phyloP scores from a whole-genome alignment of 2,888 invertebrate species.

The Alsophila aescularia region DNA sequence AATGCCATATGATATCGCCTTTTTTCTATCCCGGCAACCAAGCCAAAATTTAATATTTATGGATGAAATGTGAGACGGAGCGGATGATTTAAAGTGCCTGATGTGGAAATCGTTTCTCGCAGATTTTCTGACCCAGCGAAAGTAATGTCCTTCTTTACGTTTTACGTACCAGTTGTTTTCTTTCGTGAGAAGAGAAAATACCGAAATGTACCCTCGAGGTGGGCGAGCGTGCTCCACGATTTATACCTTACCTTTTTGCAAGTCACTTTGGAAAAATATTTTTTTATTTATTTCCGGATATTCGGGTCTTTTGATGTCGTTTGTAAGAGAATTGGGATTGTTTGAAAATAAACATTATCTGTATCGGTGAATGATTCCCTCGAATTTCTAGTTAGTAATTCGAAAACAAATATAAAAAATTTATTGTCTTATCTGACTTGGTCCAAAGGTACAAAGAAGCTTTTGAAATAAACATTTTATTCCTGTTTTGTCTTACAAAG shows the following conservation, averaged over 20 bases:
- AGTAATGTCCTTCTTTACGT: slow-evolving; percentile 79
- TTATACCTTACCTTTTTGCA: slow-evolving; percentile 73
- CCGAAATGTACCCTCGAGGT: slow-evolving; percentile 71
- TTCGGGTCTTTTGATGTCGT: slow-evolving; percentile 77
- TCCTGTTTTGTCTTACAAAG: slow-evolving; percentile 18
- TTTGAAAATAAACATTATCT: slow-evolving; percentile 62
- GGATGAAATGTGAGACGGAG: slow-evolving; percentile 82
- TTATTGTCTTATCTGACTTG: slow-evolving; percentile 20
- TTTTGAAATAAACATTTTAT: slow-evolving; percentile 24
- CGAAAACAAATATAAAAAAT: slow-evolving; percentile 32
- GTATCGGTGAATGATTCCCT: slow-evolving; percentile 41
- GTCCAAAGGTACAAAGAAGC: slow-evolving; percentile 15
- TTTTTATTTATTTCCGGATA: slow-evolving; percentile 79
- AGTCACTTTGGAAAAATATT: slow-evolving; percentile 72
- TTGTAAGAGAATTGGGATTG: slow-evolving; percentile 68
- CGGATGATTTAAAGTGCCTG: slow-evolving; percentile 83
- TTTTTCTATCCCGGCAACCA: slow-evolving; percentile 74
- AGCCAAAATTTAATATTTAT: slow-evolving; percentile 83
- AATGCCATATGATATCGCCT: slow-evolving; percentile 77
- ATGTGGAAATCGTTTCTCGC: slow-evolving; percentile 81
- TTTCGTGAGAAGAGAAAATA: slow-evolving; percentile 71
- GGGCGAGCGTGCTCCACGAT: slow-evolving; percentile 68
- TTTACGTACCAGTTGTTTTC: slow-evolving; percentile 81
- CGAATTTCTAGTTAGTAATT: slow-evolving; percentile 50
- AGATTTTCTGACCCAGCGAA: slow-evolving; percentile 82